Evolutionary conservation across 1,140 invertebrate species (phyloP), one percentile per base, ranked within the genome.

Genomic region (Scaptodrosophila lebanonensis): DNA sequence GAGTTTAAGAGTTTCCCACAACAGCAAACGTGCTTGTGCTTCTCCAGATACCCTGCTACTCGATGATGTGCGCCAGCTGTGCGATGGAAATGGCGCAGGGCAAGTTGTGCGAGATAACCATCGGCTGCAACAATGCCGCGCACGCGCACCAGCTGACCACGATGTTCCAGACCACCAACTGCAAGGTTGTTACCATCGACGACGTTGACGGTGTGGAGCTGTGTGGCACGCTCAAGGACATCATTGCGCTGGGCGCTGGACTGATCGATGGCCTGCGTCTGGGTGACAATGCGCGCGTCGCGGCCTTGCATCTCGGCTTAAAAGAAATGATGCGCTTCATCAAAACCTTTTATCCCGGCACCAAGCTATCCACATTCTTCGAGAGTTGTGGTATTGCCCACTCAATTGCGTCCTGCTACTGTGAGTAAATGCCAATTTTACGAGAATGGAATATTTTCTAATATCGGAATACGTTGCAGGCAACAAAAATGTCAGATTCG

Each of bases 361-460:
- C 93, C 32, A 93, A 95, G 86, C 87, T 97, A 6, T 89, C 92
- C 0, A 99, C 98, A 2, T 99, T 99, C 88, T 96, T 99, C 79
- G 98, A 99, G 88, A 98, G 95, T 67, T 99, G 98, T 87, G 98
- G 98, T n/a, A 93, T 99, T 4, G 98, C 97, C 38, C 98, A 99
- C 90, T 91, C 99, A n/a, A 95, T 99, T 48, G 99, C 98, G 0
- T 99, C 98, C 0, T 99, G 98, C 83, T 99, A 98, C 85, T 97
- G 95, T 88, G 43, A 5, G 65, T 62, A 8, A 0, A 27, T 8
- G 0, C 2, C 2, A 0, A 44, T n/a, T n/a, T n/a, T n/a, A n/a
- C n/a, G n/a, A n/a, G n/a, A n/a, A n/a, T n/a, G n/a, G n/a, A n/a
- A n/a, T n/a, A n/a, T n/a, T n/a, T n/a, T n/a, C n/a, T n/a, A n/a